Percentiles rank a stretch among this genome's conserved stretches.
phyloP scores from a whole-genome alignment of 2,888 invertebrate genomes.

The Xanthia icteritia region DNA sequence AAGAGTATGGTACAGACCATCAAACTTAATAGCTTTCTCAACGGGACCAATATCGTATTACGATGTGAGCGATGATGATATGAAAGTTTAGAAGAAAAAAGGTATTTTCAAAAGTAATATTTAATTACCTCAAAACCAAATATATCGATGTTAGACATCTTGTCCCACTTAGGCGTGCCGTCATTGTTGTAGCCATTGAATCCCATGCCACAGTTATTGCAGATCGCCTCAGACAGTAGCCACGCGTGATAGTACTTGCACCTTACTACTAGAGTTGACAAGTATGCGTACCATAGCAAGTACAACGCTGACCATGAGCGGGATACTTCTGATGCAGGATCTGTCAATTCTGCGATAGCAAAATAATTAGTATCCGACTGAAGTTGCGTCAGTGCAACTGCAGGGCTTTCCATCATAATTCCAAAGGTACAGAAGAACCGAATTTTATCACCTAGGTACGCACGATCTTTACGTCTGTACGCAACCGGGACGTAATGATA shows the following conservation, averaged over 20 bases:
- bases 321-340: conserved; percentile 86
- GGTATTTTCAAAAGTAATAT: neutral
- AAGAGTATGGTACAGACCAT: neutral
- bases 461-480: neutral
- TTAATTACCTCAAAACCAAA: conserved; percentile 94
- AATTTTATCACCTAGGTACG: neutral
- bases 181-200: conserved; percentile 95
- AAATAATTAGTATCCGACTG: conserved; percentile 3
- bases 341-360: conserved; percentile 79
- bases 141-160: conserved; percentile 97
- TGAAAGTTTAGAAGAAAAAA: neutral
- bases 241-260: conserved; percentile 99
- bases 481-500: neutral
- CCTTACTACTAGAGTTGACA: conserved; percentile 95
- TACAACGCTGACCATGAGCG: conserved; percentile 87
- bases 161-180: conserved; percentile 96
- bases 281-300: conserved; percentile 92
- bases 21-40: neutral
- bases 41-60: neutral
- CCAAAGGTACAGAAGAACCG: neutral
- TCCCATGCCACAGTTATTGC: conserved; percentile 98
- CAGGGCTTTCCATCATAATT: neutral
- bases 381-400: neutral
- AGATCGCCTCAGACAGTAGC: conserved; percentile 98
- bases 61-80: neutral